Conservation (phyloP, 1,140 invertebrate species). For the Pristionchus pacificus region DNA sequence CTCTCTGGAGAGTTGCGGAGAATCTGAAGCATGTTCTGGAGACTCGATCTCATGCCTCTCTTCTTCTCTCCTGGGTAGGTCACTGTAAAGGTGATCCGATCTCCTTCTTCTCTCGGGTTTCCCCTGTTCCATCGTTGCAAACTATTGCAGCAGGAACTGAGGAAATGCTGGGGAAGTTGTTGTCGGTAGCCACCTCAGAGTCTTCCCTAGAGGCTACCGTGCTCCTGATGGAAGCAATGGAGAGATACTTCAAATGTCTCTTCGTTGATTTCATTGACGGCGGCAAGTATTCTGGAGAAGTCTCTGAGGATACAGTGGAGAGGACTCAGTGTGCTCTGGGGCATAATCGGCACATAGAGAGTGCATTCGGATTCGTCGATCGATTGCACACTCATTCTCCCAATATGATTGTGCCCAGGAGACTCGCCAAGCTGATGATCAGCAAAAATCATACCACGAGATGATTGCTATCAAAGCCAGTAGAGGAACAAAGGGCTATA, state of each 20-base stretch:
- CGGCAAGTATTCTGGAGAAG: neutral
- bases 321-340: neutral
- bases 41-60: neutral
- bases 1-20: neutral
- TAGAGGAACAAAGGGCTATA: neutral
- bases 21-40: neutral
- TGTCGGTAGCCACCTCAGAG: neutral
- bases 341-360: neutral
- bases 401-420: neutral
- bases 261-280: neutral
- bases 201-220: neutral
- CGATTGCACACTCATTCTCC: neutral
- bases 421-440: neutral
- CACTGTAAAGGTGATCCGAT: neutral
- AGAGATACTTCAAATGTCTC: neutral
- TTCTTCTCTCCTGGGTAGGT: neutral
- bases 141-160: neutral
- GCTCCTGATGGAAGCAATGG: neutral
- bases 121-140: neutral
- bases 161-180: neutral
- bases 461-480: neutral
- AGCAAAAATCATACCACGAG: neutral
- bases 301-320: neutral
- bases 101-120: neutral
- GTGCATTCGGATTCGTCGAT: neutral